phyloP scores from a whole-genome alignment of 2,113 vertebrate species.

The Ia io region DNA sequence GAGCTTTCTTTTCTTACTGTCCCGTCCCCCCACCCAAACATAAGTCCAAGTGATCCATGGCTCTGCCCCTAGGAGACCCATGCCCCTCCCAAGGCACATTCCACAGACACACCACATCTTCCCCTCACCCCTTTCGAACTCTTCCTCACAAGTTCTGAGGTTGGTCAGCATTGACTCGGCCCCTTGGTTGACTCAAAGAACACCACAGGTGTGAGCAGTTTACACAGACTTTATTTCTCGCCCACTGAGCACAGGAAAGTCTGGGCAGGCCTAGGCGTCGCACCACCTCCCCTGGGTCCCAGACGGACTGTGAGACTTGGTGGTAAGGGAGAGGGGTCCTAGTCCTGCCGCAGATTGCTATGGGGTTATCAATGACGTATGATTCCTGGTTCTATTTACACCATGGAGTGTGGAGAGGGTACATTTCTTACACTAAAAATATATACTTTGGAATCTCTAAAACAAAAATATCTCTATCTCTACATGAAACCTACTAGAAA shows the following conservation, averaged over 20 bases:
- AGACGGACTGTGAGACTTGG: neutral
- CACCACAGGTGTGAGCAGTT: conserved; percentile 26
- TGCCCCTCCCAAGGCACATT: rapidly evolving
- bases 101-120: neutral
- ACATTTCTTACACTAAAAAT: conserved; percentile 76
- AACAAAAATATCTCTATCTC: conserved; percentile 77
- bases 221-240: conserved; percentile 70
- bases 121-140: rapidly evolving
- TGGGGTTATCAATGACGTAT: conserved; percentile 5
- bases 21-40: neutral
- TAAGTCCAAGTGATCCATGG: neutral
- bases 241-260: conserved; percentile 31
- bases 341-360: conserved; percentile 21
- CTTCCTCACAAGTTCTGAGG: neutral
- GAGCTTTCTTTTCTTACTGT: neutral
- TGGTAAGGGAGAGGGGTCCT: neutral
- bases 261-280: conserved; percentile 15
- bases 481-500: conserved; percentile 72
- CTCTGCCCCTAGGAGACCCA: neutral
- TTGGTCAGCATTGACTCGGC: neutral
- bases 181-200: neutral
- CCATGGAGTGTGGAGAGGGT: conserved; percentile 51
- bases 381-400: conserved; percentile 66
- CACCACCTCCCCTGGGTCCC: neutral
- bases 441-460: conserved; percentile 75